A percentile compares a stretch with the other conserved stretches of the same genome.
Conservation (phyloP, 2,888 invertebrate species). For the Cryptus viduatorius region DNA sequence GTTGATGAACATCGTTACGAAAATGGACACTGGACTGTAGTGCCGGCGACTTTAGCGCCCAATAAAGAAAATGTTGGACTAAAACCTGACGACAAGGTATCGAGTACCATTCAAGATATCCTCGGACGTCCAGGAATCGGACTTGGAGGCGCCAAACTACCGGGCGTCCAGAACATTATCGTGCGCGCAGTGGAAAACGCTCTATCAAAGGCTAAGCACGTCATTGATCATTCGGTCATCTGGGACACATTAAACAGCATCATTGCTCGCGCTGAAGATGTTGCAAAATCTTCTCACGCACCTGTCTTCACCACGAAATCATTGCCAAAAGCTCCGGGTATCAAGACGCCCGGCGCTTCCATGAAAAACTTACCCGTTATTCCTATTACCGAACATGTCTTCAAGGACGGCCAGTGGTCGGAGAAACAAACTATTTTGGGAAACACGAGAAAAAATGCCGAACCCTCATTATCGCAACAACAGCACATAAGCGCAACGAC, state of each 20-base stretch:
- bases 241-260: slow-evolving; percentile 65
- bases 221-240: slow-evolving; percentile 68
- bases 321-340: neutral
- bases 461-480: neutral
- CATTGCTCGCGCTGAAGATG: slow-evolving; percentile 29
- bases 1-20: slow-evolving; percentile 70
- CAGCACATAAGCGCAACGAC: neutral
- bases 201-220: slow-evolving; percentile 60
- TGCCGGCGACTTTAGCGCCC: slow-evolving; percentile 52
- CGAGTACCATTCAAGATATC: slow-evolving; percentile 54
- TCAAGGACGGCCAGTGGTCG: slow-evolving; percentile 56
- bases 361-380: slow-evolving; percentile 48
- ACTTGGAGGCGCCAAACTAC: slow-evolving; percentile 65
- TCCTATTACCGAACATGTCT: slow-evolving; percentile 49
- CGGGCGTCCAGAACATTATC: slow-evolving; percentile 75
- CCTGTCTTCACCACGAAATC: neutral
- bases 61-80: neutral
- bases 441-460: neutral
- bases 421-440: slow-evolving; percentile 40
- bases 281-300: neutral
- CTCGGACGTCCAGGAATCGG: slow-evolving; percentile 69
- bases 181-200: slow-evolving; percentile 73
- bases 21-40: slow-evolving; percentile 65
- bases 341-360: neutral
- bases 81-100: slow-evolving; percentile 40